Base-by-base conservation (phyloP, 2,888 invertebrate genomes). In the Eupithecia dodoneata region DNA sequence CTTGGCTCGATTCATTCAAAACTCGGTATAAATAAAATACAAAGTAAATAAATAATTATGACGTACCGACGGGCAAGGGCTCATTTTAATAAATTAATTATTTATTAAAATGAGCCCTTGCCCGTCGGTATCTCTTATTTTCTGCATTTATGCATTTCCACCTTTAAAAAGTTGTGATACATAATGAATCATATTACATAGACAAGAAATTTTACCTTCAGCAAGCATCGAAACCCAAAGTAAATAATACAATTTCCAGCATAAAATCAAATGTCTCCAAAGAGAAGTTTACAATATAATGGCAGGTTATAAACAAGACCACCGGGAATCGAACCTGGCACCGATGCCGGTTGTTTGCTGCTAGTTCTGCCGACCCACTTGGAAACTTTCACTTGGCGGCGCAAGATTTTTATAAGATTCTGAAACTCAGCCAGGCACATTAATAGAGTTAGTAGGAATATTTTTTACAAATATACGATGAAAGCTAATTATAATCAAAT, bases 311-410 rank as follows among this genome's bases (percentile, higher is more conserved):
- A 71, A 71, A 49, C 71, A 71, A 41, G 41, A n/a, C 10, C 12
- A 10, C 55, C 71, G 71, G 71, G 71, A 71, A n/a, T 71, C 71
- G 41, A 71, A 71, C 71, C 52, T 55, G 71, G 55, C 52, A 71
- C 30, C 55, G 30, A 13, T 13, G n/a, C 45, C 41, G 69, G 42
- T 42, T 42, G 66, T 42, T 66, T 42, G 42, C 6, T 42, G 41
- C 3, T 41, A 41, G 65, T 41, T 65, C 30, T 42, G 41, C 15
- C 15, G 66, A 66, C 66, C 66, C 42, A 66, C 66, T 42, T 66
- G 12, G 2, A 42, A 66, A 66, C 66, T 66, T 15, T 66, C 13
- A 42, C 66, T 15, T 42, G 42, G 42, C 41, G 41, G 66, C 3
- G 66, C 5, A 13, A 66, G 15, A 42, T 66, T 42, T 18, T 66